Evolutionary conservation across 2,888 invertebrate species (phyloP).

Genomic region (Scelioninae gen. 1): DNA sequence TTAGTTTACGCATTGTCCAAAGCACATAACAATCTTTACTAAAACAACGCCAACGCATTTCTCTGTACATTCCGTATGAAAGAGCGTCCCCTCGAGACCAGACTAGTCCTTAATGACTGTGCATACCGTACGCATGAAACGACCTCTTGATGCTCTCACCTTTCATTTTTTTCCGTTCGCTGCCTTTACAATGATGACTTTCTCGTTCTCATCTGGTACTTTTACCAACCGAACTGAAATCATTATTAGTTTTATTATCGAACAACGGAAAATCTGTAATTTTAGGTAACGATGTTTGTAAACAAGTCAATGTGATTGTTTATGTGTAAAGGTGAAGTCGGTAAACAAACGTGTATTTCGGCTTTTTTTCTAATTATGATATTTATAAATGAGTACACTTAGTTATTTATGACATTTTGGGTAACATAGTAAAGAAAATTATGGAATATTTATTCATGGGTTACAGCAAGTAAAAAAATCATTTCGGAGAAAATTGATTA

Average conservation of each 20-base stretch:
- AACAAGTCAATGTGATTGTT: no score
- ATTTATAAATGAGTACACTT: no score
- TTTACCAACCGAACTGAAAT: slow-evolving; percentile 41
- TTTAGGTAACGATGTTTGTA: no score
- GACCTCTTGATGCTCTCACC: slow-evolving; percentile 67
- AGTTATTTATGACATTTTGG: no score
- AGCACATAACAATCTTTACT: slow-evolving; percentile 30
- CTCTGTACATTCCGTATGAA: slow-evolving; percentile 30
- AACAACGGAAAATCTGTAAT: not conserved
- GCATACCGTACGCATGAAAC: slow-evolving; percentile 54
- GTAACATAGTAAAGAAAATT: no score
- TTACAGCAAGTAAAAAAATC: no score
- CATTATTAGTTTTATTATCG: slow-evolving; percentile 11
- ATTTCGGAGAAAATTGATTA: no score
- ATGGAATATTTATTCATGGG: no score
- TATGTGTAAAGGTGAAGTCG: no score
- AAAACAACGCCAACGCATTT: slow-evolving; percentile 55
- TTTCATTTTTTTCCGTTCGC: slow-evolving; percentile 57
- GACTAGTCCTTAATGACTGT: slow-evolving; percentile 54
- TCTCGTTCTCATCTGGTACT: slow-evolving; percentile 47
- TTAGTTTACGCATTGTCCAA: slow-evolving; percentile 33
- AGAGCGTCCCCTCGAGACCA: slow-evolving; percentile 49
- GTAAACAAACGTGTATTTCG: no score
- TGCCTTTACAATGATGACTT: slow-evolving; percentile 51
- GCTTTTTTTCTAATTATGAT: no score